These are phyloP conservation scores for Anguilla pacifica DNA, from an alignment of 2,797 vertebrate genomes.

Conservation along the genomic window DNA sequence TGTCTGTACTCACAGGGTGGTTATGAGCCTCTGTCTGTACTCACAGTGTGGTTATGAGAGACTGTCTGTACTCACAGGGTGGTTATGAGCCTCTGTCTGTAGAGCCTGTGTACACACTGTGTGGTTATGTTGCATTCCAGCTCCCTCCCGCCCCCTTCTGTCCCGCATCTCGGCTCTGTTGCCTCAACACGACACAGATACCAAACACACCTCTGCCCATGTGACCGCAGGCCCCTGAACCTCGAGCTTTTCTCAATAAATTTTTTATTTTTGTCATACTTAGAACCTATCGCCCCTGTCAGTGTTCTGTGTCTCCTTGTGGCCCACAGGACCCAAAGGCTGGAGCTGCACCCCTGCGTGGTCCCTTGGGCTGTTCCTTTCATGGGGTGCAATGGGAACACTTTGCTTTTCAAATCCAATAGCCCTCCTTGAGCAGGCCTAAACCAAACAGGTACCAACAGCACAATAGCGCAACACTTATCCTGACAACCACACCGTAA, in stretches of 20 bases:
- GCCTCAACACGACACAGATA: background rate
- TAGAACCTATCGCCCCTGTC: background rate
- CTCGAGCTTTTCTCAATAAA: too few relatives aligned
- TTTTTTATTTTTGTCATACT: too few relatives aligned
- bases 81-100: too few relatives aligned
- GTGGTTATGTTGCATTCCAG: too few relatives aligned
- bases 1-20: too few relatives aligned
- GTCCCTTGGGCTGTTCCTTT: background rate
- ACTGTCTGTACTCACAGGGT: too few relatives aligned
- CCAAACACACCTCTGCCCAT: background rate
- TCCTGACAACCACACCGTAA: background rate
- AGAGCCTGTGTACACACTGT: too few relatives aligned
- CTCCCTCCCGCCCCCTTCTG: background rate
- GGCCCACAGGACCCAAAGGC: background rate
- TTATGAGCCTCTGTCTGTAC: background rate
- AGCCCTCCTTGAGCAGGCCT: background rate
- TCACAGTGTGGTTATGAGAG: too few relatives aligned
- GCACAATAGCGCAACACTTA: background rate
- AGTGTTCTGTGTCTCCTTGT: background rate
- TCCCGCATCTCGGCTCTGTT: background rate
- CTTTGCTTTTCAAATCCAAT: background rate
- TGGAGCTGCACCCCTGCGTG: background rate
- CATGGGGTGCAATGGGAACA: background rate
- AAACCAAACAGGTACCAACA: background rate
- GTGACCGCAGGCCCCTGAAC: background rate